phyloP scores from a whole-genome alignment of 2,888 invertebrate genomes.

The Caenorhabditis sp. region DNA sequence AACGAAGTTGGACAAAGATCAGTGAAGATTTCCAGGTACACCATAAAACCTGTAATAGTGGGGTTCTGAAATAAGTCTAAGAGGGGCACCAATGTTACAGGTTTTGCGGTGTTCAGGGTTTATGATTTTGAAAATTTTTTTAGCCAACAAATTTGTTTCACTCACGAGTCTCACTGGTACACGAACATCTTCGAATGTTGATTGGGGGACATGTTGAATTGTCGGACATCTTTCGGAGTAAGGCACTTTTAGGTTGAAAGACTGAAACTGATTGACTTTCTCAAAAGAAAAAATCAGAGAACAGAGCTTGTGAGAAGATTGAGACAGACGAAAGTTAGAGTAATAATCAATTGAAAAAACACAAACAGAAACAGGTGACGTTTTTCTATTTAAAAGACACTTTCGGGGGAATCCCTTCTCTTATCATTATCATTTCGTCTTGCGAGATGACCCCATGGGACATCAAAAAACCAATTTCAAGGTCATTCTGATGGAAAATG shows the following conservation, averaged over 20 bases:
- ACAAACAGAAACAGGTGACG: slow-evolving; percentile 56
- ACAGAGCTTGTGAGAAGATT: background rate
- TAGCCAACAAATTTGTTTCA: background rate
- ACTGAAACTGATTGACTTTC: slow-evolving; percentile 23
- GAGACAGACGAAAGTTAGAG: slow-evolving; percentile 3
- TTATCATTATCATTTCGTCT: slow-evolving; percentile 47
- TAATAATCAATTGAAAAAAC: slow-evolving; percentile 21
- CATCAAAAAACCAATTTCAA: slow-evolving; percentile 48
- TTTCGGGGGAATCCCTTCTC: slow-evolving; percentile 51
- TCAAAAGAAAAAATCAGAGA: background rate
- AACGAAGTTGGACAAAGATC: background rate
- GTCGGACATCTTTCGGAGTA: slow-evolving; percentile 35
- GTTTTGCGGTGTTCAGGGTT: background rate
- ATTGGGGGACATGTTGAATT: slow-evolving; percentile 35
- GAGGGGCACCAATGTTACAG: too few relatives aligned
- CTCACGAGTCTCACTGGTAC: slow-evolving; percentile 58
- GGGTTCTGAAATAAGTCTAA: too few relatives aligned
- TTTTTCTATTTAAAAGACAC: slow-evolving; percentile 31
- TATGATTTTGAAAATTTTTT: too few relatives aligned
- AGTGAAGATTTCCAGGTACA: too few relatives aligned
- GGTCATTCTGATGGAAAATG: slow-evolving; percentile 29
- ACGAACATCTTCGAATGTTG: slow-evolving; percentile 53
- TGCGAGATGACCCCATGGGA: slow-evolving; percentile 25
- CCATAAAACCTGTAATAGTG: too few relatives aligned
- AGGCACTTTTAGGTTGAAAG: slow-evolving; percentile 48